phyloP scores from a whole-genome alignment of 2,113 vertebrate species.

The Montifringilla adamsi region DNA sequence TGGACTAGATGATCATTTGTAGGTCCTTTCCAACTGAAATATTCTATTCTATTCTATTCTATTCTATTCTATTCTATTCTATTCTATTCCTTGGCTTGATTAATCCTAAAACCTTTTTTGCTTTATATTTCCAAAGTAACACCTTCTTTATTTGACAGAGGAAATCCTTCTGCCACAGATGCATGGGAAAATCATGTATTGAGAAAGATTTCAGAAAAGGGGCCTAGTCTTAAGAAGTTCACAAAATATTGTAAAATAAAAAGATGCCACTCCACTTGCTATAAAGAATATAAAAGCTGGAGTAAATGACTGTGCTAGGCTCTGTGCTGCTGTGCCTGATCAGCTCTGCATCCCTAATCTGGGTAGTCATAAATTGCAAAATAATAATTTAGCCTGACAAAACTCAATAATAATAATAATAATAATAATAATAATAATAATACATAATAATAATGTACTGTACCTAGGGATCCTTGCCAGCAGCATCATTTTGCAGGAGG shows the following conservation, averaged over 20 bases:
- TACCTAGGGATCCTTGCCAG: slow-evolving; percentile 3
- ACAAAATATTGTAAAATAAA: not conserved
- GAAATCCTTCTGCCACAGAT: not conserved
- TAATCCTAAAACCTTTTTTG: not conserved
- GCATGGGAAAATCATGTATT: not conserved
- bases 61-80: not conserved
- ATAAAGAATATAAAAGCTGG: not conserved
- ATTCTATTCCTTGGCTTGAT: not conserved
- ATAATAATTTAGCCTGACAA: slow-evolving; percentile 29
- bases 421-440: no score
- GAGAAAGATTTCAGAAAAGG: not conserved
- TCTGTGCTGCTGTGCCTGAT: not conserved
- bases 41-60: not conserved
- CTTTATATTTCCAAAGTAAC: not conserved
- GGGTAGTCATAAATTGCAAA: not conserved
- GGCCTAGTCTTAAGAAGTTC: not conserved
- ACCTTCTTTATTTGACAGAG: not conserved
- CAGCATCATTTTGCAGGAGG: not conserved
- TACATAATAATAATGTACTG: not conserved
- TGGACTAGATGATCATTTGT: not conserved
- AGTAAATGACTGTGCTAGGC: not conserved
- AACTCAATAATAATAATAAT: not conserved
- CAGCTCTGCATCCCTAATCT: not conserved
- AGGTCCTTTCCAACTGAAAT: not conserved
- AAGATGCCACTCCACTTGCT: not conserved